These are phyloP conservation scores for Anthoscopus minutus DNA, from an alignment of 2,113 vertebrate species.

Conservation along the genomic window DNA sequence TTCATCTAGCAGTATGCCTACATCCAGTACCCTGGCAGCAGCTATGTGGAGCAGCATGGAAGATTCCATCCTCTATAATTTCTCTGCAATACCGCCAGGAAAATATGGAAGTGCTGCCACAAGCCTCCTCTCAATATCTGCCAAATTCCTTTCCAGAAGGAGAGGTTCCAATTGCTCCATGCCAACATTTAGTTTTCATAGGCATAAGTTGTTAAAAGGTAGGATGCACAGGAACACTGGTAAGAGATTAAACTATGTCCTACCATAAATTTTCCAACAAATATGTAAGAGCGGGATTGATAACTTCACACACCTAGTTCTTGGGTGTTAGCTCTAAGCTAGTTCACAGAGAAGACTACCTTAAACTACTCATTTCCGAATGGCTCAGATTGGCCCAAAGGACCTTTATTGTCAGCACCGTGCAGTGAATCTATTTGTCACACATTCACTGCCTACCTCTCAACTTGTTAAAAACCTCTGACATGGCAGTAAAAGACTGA, in stretches of 20 bases:
- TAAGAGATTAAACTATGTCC: background rate
- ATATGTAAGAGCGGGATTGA: background rate
- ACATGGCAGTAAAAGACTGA: background rate
- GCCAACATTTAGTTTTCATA: conserved; percentile 1
- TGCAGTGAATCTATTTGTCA: background rate
- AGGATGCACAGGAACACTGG: background rate
- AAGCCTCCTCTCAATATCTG: background rate
- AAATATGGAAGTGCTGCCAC: conserved; percentile 36
- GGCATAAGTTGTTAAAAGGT: background rate
- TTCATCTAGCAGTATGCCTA: background rate
- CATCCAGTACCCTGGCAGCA: conserved; percentile 3
- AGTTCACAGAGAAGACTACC: background rate
- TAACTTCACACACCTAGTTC: background rate
- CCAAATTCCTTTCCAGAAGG: conserved; percentile 40
- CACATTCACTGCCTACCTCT: fast-evolving
- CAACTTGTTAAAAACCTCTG: background rate
- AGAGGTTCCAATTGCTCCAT: background rate
- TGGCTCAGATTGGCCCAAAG: background rate
- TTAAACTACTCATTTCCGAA: background rate
- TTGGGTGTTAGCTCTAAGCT: background rate
- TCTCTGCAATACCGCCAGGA: conserved; percentile 9
- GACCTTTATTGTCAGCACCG: background rate
- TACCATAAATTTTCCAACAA: background rate
- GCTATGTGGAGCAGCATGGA: background rate
- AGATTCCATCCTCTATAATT: conserved; percentile 41